phyloP scores from a whole-genome alignment of 2,113 vertebrate genomes.

The Cyprinodon tularosa region DNA sequence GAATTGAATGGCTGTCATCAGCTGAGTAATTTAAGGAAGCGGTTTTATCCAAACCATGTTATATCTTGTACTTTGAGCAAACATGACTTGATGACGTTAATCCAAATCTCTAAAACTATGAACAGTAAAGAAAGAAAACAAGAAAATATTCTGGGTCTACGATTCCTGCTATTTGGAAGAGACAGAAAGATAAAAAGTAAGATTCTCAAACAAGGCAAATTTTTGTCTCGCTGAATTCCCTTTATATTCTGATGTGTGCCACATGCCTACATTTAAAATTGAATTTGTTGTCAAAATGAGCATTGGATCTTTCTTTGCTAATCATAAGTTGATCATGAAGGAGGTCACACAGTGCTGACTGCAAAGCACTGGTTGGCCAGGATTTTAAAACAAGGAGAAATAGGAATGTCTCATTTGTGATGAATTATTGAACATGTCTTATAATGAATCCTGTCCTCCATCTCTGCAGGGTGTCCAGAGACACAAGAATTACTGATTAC shows the following conservation, averaged over 20 bases:
- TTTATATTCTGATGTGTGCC: slow-evolving; percentile 33
- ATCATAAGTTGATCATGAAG: slow-evolving; percentile 47
- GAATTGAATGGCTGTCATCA: slow-evolving; percentile 1
- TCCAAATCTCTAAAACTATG: slow-evolving; percentile 51
- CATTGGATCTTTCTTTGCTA: slow-evolving; percentile 15
- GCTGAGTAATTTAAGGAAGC: slow-evolving; percentile 8
- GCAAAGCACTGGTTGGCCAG: slow-evolving; percentile 32
- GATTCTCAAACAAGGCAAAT: slow-evolving; percentile 64
- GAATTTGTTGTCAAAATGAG: slow-evolving; percentile 15
- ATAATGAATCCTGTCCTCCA: slow-evolving; percentile 73
- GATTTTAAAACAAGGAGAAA: slow-evolving; percentile 59
- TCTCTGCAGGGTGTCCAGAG: slow-evolving; percentile 64
- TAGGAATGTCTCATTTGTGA: slow-evolving; percentile 55
- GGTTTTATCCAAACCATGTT: slow-evolving; percentile 25
- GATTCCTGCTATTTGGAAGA: slow-evolving; percentile 21
- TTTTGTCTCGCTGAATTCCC: slow-evolving; percentile 56
- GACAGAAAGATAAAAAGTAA: slow-evolving; percentile 57
- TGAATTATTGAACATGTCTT: slow-evolving; percentile 78
- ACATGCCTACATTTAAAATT: slow-evolving; percentile 39
- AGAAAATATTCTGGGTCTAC: slow-evolving; percentile 26
- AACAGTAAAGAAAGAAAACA: slow-evolving; percentile 7
- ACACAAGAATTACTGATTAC: slow-evolving; percentile 67
- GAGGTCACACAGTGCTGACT: slow-evolving; percentile 35
- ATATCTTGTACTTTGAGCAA: slow-evolving; percentile 47
- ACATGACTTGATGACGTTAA: slow-evolving; percentile 38